Percentiles rank a stretch among this genome's conserved stretches.
Evolutionary conservation across 2,797 vertebrate species (phyloP).

Genomic region (Lutjanus argentimaculatus): DNA sequence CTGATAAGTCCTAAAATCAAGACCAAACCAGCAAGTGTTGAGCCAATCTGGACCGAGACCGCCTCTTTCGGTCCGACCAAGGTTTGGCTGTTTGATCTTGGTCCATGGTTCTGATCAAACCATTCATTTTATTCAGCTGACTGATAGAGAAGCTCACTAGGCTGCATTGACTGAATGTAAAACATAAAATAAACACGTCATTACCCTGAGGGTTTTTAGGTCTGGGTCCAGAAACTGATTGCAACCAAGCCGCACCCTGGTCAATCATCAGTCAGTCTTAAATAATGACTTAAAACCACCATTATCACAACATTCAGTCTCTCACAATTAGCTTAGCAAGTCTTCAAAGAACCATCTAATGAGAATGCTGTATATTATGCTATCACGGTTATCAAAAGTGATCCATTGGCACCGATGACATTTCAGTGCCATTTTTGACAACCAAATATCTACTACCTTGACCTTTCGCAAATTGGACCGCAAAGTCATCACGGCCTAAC

Average conservation of each 20-base stretch:
- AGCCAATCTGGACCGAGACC: too few species aligned
- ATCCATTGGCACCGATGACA: constrained; percentile 86
- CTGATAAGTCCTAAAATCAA: too few species aligned
- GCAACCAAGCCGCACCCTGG: constrained; percentile 20
- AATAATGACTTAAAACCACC: constrained; percentile 7
- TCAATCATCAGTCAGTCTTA: constrained; percentile 44
- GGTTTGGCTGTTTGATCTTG: too few species aligned
- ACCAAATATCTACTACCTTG: constrained; percentile 85
- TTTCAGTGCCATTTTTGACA: constrained; percentile 86
- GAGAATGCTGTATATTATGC: constrained; percentile 72
- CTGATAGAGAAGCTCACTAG: not conserved
- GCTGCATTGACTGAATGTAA: not conserved
- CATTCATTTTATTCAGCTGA: not conserved
- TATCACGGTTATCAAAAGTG: constrained; percentile 73
- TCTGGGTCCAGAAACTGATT: constrained; percentile 29
- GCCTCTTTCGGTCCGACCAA: too few species aligned
- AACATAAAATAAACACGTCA: constrained; percentile 38
- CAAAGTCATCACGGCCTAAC: constrained; percentile 84
- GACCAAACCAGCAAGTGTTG: too few species aligned
- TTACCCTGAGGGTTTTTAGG: constrained; percentile 22
- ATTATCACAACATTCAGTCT: constrained; percentile 22
- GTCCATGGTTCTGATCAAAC: too few species aligned
- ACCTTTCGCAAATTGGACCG: constrained; percentile 89
- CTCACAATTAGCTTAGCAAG: constrained; percentile 56
- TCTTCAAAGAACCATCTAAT: constrained; percentile 70